A percentile compares a stretch with the other conserved stretches of the same genome.
Evolutionary conservation across 2,888 invertebrate species (phyloP).

Genomic region (Nomada fabriciana): DNA sequence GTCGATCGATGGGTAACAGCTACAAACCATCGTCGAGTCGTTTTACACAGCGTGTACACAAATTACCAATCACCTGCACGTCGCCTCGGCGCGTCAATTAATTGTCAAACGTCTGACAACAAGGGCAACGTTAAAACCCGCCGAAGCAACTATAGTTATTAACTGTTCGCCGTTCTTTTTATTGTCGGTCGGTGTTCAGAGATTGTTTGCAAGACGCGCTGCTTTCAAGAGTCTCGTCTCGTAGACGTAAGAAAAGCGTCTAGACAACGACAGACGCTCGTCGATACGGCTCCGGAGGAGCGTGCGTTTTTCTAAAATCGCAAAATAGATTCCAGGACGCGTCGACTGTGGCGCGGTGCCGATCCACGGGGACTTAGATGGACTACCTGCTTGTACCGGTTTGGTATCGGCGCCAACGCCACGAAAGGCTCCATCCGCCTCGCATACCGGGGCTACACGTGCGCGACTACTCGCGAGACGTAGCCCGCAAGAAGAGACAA

Average conservation of each 20-base stretch:
- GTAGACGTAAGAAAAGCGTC: too few species aligned
- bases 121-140: too few species aligned
- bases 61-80: too few species aligned
- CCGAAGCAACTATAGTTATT: too few species aligned
- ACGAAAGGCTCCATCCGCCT: constrained; percentile 67
- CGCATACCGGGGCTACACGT: constrained; percentile 62
- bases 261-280: too few species aligned
- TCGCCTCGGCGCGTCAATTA: too few species aligned
- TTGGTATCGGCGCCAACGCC: constrained; percentile 77
- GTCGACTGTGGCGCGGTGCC: constrained; percentile 41
- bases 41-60: constrained; percentile 4
- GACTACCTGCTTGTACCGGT: constrained; percentile 75
- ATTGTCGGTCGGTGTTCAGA: too few species aligned
- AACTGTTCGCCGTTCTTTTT: too few species aligned
- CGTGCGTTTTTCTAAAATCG: constrained; percentile 47
- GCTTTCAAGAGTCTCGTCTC: too few species aligned
- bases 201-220: too few species aligned
- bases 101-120: too few species aligned
- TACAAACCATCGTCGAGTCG: not conserved
- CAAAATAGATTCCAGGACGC: constrained; percentile 36
- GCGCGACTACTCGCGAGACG: constrained; percentile 48
- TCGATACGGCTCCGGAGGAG: constrained; percentile 17
- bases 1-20: too few species aligned
- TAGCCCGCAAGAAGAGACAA: constrained; percentile 57
- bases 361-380: constrained; percentile 68